phyloP scores from a whole-genome alignment of 2,888 invertebrate genomes.

The Microctonus aethiopoides region DNA sequence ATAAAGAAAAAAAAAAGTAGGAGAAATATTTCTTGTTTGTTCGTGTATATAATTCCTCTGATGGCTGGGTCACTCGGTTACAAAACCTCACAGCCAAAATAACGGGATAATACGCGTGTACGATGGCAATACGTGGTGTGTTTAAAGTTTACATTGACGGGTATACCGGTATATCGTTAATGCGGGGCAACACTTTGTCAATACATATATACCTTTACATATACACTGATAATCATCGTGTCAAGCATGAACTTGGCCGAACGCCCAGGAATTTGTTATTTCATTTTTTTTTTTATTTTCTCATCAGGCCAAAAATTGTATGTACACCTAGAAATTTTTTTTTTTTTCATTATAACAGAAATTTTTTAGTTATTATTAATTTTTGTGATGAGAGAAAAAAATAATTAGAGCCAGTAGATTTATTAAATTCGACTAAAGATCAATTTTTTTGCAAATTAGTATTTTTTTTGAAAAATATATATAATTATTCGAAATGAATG shows the following conservation, averaged over 20 bases:
- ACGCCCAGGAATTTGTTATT: slow-evolving; percentile 19
- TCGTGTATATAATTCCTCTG: neutral
- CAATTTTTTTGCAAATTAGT: no score
- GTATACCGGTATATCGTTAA: slow-evolving; percentile 46
- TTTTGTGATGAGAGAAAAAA: no score
- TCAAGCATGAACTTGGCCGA: slow-evolving; percentile 23
- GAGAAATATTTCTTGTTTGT: neutral
- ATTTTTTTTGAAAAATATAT: no score
- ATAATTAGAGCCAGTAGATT: no score
- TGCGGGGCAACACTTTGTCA: slow-evolving; percentile 15
- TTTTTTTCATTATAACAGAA: no score
- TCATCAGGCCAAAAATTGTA: neutral
- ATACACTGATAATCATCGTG: slow-evolving; percentile 17
- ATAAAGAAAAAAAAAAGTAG: neutral
- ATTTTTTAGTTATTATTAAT: no score
- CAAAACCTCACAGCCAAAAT: slow-evolving; percentile 62
- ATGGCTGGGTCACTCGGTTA: slow-evolving; percentile 64
- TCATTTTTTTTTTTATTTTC: neutral
- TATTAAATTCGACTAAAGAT: no score
- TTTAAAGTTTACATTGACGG: slow-evolving; percentile 43
- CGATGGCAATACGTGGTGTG: slow-evolving; percentile 34
- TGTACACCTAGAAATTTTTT: no score
- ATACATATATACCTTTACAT: neutral
- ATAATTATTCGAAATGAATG: no score
- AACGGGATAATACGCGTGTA: slow-evolving; percentile 55